Evolutionary conservation across 2,113 vertebrate genomes (phyloP).

Genomic region (Periophthalmodon schlosseri): DNA sequence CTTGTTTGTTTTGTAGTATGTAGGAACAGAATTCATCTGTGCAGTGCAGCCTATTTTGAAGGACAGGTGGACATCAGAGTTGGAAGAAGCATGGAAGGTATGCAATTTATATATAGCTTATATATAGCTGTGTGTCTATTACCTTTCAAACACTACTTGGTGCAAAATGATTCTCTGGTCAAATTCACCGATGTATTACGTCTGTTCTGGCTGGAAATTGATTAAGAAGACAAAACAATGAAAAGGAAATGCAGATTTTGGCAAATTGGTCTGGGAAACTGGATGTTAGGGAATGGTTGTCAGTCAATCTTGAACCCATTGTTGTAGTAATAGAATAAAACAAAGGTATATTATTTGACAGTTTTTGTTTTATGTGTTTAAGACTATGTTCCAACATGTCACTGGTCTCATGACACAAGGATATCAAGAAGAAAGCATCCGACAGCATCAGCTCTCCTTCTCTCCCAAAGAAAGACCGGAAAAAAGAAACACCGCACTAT

Average conservation of each 20-base stretch:
- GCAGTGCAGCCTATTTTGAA: conserved; percentile 79
- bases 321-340: background rate
- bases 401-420: conserved; percentile 74
- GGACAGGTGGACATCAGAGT: conserved; percentile 76
- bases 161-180: background rate
- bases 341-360: background rate
- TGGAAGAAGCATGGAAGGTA: conserved; percentile 82
- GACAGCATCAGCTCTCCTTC: conserved; percentile 30
- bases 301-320: background rate
- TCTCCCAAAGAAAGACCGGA: conserved; percentile 69
- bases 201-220: no score
- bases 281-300: background rate
- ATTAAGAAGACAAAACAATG: no score
- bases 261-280: background rate
- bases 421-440: conserved; percentile 68
- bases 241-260: no score
- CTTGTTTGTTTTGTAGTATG: conserved; percentile 68
- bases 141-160: background rate
- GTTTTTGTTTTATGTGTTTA: conserved; percentile 15
- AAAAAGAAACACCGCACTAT: conserved; percentile 72
- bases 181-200: background rate
- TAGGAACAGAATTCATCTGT: conserved; percentile 79
- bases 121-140: background rate
- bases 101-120: conserved; percentile 18
- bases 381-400: conserved; percentile 77